phyloP scores from a whole-genome alignment of 2,797 vertebrate genomes.

The Euphonia xanthogaster region DNA sequence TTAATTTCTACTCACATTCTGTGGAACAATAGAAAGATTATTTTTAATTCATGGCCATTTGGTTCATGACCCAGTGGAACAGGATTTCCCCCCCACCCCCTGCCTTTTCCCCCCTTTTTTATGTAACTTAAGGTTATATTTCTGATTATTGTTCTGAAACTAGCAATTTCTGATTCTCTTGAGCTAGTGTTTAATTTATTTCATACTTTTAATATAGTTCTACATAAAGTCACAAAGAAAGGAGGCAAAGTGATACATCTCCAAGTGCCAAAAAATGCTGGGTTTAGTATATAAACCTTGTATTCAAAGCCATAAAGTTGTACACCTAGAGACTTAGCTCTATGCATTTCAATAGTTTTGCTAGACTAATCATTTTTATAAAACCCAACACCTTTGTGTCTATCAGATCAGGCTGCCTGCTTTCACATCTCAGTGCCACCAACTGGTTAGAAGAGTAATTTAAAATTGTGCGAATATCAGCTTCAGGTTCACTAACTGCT shows the following conservation, averaged over 20 bases:
- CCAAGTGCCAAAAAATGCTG: background rate
- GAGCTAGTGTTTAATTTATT: background rate
- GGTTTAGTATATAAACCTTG: background rate
- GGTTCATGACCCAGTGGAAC: background rate
- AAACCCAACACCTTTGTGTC: background rate
- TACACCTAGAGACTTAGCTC: background rate
- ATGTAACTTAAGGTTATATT: background rate
- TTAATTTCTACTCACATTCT: slow-evolving; percentile 43
- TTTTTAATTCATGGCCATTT: slow-evolving; percentile 59
- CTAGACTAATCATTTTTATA: background rate
- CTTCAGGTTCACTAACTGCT: background rate
- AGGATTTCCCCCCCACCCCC: slow-evolving; percentile 38
- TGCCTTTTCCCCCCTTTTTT: background rate
- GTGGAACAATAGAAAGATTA: slow-evolving; percentile 53
- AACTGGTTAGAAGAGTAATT: slow-evolving; percentile 17
- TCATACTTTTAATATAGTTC: background rate
- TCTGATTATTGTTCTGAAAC: background rate
- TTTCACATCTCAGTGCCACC: background rate
- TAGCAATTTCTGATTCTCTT: background rate
- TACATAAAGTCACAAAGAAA: background rate
- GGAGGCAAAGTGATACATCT: background rate
- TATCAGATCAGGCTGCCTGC: background rate
- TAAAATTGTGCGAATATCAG: background rate
- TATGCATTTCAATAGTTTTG: background rate
- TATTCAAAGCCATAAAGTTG: background rate